Conservation (phyloP, 2,113 vertebrate genomes). For the Motacilla tschutschensis region DNA sequence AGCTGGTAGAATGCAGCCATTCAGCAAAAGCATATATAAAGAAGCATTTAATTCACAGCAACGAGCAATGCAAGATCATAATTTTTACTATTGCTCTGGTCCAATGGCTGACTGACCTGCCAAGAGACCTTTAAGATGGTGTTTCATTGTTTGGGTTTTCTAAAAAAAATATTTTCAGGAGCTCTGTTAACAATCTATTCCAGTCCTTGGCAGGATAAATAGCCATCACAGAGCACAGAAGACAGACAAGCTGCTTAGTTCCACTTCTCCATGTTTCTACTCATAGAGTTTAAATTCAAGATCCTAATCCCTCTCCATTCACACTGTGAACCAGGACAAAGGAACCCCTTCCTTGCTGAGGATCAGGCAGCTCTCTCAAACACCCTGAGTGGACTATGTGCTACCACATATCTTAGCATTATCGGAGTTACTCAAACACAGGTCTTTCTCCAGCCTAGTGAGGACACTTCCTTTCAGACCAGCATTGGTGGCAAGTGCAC, state of each 20-base stretch:
- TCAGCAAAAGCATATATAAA: neutral
- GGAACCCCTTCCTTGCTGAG: neutral
- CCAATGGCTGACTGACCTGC: neutral
- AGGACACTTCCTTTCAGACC: neutral
- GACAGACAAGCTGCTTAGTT: neutral
- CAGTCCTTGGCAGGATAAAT: neutral
- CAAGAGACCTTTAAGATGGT: neutral
- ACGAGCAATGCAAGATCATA: fast-evolving
- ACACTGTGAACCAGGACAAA: neutral
- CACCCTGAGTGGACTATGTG: fast-evolving
- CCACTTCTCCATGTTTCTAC: neutral
- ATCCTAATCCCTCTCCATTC: neutral
- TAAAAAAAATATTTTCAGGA: neutral
- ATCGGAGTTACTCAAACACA: neutral
- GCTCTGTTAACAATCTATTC: neutral
- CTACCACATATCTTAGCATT: neutral
- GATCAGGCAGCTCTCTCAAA: neutral
- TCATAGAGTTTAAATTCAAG: neutral
- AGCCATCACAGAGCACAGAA: neutral
- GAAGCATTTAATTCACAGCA: neutral
- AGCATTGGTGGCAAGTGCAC: neutral
- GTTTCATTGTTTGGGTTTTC: neutral
- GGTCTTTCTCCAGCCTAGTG: neutral
- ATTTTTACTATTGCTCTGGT: neutral
- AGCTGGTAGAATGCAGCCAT: neutral